Evolutionary conservation across 2,113 vertebrate species (phyloP).

Genomic region (Thryonomys swinderianus): DNA sequence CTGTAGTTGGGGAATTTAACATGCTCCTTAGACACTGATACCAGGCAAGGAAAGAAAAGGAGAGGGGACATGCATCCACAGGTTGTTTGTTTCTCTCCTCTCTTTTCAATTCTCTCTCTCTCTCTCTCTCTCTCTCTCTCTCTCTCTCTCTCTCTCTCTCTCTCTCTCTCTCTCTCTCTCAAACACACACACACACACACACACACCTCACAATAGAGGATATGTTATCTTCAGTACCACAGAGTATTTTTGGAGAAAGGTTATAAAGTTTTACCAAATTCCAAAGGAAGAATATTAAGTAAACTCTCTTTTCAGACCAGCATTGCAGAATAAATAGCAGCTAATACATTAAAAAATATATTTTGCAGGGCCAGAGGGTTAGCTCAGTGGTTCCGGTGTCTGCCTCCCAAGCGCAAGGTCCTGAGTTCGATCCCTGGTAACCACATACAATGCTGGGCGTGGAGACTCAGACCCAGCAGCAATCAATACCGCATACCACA

Average conservation of each 20-base stretch:
- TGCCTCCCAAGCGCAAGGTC: too few relatives aligned
- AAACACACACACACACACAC: background rate
- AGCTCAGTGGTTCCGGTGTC: too few relatives aligned
- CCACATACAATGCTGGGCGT: too few relatives aligned
- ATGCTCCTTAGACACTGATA: background rate
- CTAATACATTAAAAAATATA: background rate
- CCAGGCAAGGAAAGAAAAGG: background rate
- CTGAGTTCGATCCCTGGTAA: too few relatives aligned
- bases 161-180: too few relatives aligned
- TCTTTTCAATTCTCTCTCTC: too few relatives aligned
- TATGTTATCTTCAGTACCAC: background rate
- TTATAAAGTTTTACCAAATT: constrained; percentile 14
- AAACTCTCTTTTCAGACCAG: background rate
- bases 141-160: too few relatives aligned
- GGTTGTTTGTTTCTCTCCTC: too few relatives aligned
- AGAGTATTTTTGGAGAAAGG: background rate
- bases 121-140: too few relatives aligned
- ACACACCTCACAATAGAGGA: background rate
- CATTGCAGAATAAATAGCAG: background rate
- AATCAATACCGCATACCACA: too few relatives aligned
- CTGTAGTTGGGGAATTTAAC: background rate
- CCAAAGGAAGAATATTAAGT: background rate
- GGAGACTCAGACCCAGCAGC: too few relatives aligned
- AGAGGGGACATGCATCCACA: background rate
- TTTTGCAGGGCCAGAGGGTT: too few relatives aligned